Conservation (phyloP, 2,888 invertebrate species). For the Athripsodes cinereus region DNA sequence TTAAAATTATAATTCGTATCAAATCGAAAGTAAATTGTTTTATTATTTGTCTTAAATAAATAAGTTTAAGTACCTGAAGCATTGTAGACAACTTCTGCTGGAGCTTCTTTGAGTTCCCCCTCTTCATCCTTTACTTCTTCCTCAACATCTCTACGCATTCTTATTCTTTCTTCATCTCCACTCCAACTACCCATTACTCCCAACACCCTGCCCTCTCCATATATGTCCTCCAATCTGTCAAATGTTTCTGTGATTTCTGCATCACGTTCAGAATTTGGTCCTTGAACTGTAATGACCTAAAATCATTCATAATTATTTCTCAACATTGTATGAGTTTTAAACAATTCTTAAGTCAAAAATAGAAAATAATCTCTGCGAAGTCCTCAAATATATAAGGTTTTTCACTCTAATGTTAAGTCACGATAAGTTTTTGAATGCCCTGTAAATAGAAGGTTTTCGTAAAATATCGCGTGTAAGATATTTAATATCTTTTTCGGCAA, state of each 20-base stretch:
- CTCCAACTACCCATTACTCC: constrained; percentile 48
- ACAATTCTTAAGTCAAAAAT: no score
- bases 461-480: no score
- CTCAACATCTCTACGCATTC: background rate
- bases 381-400: no score
- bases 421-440: no score
- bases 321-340: no score
- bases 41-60: background rate
- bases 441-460: no score
- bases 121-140: constrained; percentile 29
- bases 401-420: no score
- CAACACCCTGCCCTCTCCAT: constrained; percentile 51
- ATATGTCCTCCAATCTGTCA: constrained; percentile 51
- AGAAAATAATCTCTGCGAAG: no score
- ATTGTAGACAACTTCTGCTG: constrained; percentile 21
- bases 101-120: constrained; percentile 28
- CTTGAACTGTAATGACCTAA: constrained; percentile 52
- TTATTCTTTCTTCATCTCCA: constrained; percentile 30
- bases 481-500: no score
- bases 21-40: no score
- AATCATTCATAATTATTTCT: background rate
- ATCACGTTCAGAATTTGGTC: constrained; percentile 54
- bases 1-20: no score
- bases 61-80: constrained; percentile 13
- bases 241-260: constrained; percentile 54